These are phyloP conservation scores for Probosciger aterrimus DNA, from an alignment of 2,113 vertebrate species.

Conservation along the genomic window DNA sequence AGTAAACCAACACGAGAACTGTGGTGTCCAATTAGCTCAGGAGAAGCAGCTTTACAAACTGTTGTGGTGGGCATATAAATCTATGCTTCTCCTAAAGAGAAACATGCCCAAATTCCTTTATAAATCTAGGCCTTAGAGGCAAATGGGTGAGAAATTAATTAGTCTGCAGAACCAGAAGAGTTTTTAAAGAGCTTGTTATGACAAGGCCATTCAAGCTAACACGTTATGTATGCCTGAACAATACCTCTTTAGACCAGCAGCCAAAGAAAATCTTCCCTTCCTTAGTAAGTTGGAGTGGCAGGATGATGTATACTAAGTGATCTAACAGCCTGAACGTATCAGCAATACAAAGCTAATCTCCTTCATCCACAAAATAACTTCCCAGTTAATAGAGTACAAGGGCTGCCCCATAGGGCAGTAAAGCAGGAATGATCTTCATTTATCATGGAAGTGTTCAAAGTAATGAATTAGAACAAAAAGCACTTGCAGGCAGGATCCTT, in stretches of 20 bases:
- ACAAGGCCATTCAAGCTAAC: neutral
- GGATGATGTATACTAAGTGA: constrained; percentile 10
- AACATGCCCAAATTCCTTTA: neutral
- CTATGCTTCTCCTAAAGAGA: neutral
- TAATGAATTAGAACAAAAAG: neutral
- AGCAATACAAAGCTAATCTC: neutral
- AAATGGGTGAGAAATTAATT: neutral
- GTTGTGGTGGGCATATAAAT: neutral
- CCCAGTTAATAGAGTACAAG: neutral
- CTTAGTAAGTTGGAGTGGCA: neutral
- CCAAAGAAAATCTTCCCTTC: neutral
- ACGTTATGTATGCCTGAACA: neutral
- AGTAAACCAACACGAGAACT: neutral
- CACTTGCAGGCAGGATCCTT: neutral
- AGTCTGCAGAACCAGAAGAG: neutral
- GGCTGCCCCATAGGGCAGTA: neutral
- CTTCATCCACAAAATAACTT: neutral
- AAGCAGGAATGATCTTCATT: neutral
- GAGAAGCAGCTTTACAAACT: neutral
- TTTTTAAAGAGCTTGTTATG: constrained; percentile 5
- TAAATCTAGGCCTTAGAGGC: neutral
- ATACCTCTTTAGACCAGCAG: neutral
- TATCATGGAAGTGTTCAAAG: neutral
- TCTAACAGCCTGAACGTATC: neutral
- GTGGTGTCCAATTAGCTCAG: neutral